Base-by-base conservation (phyloP, 1,140 invertebrate genomes). In the Leucophenga varia region DNA sequence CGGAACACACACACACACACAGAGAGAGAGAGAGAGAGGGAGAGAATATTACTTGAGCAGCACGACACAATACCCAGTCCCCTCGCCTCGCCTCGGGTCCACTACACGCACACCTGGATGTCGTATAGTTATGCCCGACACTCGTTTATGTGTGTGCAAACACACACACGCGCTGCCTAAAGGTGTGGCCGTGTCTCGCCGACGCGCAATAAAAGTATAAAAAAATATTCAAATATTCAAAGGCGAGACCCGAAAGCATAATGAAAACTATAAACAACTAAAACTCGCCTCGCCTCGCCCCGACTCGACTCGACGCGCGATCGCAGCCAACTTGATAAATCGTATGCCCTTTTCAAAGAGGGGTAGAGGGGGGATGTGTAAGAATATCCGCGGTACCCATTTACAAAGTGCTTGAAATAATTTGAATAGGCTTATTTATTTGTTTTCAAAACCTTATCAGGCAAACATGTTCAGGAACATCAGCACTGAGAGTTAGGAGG, bases 121-220 rank as follows among this genome's bases (percentile, higher is more conserved):
- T 49, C 47, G 35, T 53, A 37, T 53, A 44, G 47, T 36, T 43
- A 13, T 34, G 47, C 28, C 16, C 34, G 22, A 28, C 39, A 43
- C 40, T 53, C n/a, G 19, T 10, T 28, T 12, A 7, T 30, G 25
- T 47, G 40, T 28, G 32, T n/a, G 31, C 31, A 35, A 10, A 25
- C 20, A 21, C 36, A 52, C 54, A 43, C 38, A 55, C 34, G 34
- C 40, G n/a, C n/a, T n/a, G n/a, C n/a, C n/a, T n/a, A n/a, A n/a
- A n/a, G n/a, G n/a, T n/a, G n/a, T n/a, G n/a, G n/a, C n/a, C n/a
- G n/a, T n/a, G 58, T 56, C 61, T 49, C 57, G 32, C n/a, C 61
- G 47, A 64, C 44, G 61, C 61, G 61, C 49, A 64, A 64, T 58
- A 65, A 64, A 59, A 54, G 49, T 48, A 63, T 52, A 61, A 64